Base-by-base conservation (phyloP, 2,797 vertebrate species). In the Moxostoma hubbsi region DNA sequence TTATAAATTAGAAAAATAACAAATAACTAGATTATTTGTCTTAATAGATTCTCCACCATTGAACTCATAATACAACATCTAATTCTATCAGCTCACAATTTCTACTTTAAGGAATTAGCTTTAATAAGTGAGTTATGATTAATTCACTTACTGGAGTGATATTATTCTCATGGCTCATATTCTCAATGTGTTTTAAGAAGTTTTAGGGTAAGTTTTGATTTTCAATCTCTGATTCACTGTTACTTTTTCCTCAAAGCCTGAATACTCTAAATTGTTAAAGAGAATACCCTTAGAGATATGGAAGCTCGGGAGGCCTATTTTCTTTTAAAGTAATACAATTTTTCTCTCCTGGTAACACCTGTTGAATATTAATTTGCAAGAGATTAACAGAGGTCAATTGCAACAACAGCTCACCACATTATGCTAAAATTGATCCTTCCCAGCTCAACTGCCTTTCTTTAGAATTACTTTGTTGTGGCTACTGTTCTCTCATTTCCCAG, bases 301-400 rank as follows among this genome's bases (percentile, higher is more conserved):
- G 24, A 24, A 24, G 7, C 50, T 55, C 13, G 46, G 6, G 55
- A 24, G 36, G 11, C 67, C 36, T 47, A 6, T 62, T 66, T 62
- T 15, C 18, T 46, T 74, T 87, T 85, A 86, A 86, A 89, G 85
- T 79, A 83, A 89, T 89, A 88, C 13, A 86, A 86, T 89, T 88
- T 85, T 85, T 75, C 50, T 84, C 62, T 84, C 75, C 81, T 78
- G 55, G 73, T 77, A 62, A 82, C 83, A 90, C 88, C 87, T 89
- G 88, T 89, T 89, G 87, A 75, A 24, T 24, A 24, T 24, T 24
- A 24, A 24, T 24, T 24, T 24, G 2, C 24, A 24, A 47, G 65
- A 63, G 79, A 84, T 81, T 82, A 13, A 77, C 76, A 16, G 46
- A 73, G 87, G 88, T 90, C 88, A 87, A 83, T 72, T 81, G 82